These are phyloP conservation scores for Tachina fera DNA, from an alignment of 2,888 invertebrate species.

Conservation along the genomic window DNA sequence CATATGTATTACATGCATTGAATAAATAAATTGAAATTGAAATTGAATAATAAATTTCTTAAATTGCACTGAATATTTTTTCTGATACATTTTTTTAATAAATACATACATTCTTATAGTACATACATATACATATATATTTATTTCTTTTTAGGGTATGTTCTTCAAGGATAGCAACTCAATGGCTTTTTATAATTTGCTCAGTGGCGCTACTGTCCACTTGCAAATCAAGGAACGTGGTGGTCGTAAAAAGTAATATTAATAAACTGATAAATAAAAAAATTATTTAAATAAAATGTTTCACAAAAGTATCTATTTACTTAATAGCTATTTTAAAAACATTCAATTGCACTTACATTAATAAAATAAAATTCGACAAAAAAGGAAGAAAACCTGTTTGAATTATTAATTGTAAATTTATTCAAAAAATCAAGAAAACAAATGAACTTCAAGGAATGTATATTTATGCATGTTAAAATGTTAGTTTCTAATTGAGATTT, in stretches of 20 bases:
- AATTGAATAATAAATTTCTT: too few species aligned
- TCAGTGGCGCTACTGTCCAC: slow-evolving; percentile 91
- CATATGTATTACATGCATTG: too few species aligned
- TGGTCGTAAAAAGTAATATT: slow-evolving; percentile 94
- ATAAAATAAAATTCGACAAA: slow-evolving; percentile 42
- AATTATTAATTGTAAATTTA: slow-evolving; percentile 34
- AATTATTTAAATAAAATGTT: not conserved
- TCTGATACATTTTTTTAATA: too few species aligned
- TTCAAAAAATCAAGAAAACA: slow-evolving; percentile 33
- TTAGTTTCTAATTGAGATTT: slow-evolving; percentile 3
- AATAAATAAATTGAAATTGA: too few species aligned
- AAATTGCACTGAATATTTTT: too few species aligned
- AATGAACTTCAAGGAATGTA: slow-evolving; percentile 52
- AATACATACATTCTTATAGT: not conserved
- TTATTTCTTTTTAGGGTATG: slow-evolving; percentile 89
- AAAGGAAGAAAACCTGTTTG: not conserved
- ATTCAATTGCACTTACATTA: slow-evolving; percentile 63
- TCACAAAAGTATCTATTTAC: slow-evolving; percentile 2
- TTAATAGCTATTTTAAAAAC: slow-evolving; percentile 41
- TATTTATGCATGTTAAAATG: not conserved
- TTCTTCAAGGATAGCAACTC: slow-evolving; percentile 99
- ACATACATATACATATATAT: slow-evolving; percentile 15
- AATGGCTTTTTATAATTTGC: slow-evolving; percentile 97
- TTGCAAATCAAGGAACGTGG: slow-evolving; percentile 98
- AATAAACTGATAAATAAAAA: not conserved